Evolutionary conservation across 2,888 invertebrate genomes (phyloP).

Genomic region (Lycaena phlaeas): DNA sequence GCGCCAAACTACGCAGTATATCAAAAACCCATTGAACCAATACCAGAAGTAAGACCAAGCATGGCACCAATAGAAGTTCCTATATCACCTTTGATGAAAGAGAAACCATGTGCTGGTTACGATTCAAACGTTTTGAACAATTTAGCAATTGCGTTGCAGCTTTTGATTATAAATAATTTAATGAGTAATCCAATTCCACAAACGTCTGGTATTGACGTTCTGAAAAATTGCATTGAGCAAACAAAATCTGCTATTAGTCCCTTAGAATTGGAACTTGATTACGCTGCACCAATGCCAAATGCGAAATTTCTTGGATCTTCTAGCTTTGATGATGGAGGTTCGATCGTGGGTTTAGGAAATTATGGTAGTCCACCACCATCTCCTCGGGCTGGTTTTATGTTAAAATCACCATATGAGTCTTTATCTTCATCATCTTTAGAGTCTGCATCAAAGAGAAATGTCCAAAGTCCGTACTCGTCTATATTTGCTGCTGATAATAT

Average conservation of each 20-base stretch:
- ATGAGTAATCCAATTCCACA: conserved; percentile 30
- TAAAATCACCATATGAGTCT: conserved; percentile 28
- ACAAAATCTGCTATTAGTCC: not conserved
- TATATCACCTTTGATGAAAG: not conserved
- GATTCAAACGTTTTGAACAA: conserved; percentile 49
- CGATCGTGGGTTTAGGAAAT: conserved; percentile 17
- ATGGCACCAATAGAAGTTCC: not conserved
- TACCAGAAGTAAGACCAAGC: conserved; percentile 1
- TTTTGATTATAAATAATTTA: conserved; percentile 48
- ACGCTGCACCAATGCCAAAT: conserved; percentile 21
- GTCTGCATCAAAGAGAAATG: conserved; percentile 30
- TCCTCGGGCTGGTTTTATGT: conserved; percentile 17
- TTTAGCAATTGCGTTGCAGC: conserved; percentile 49
- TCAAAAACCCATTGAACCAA: not conserved
- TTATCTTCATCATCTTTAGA: conserved; percentile 16
- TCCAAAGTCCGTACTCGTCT: conserved; percentile 38
- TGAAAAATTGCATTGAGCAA: conserved; percentile 1
- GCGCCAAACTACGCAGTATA: not conserved
- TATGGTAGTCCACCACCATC: conserved; percentile 15
- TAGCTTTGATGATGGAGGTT: conserved; percentile 20
- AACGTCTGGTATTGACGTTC: not conserved
- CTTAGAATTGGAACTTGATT: conserved; percentile 20
- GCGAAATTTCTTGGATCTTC: conserved; percentile 29
- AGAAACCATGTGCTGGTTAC: conserved; percentile 16
- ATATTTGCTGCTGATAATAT: conserved; percentile 30